Base-by-base conservation (phyloP, 1,140 invertebrate species). In the Penaeus vannamei region DNA sequence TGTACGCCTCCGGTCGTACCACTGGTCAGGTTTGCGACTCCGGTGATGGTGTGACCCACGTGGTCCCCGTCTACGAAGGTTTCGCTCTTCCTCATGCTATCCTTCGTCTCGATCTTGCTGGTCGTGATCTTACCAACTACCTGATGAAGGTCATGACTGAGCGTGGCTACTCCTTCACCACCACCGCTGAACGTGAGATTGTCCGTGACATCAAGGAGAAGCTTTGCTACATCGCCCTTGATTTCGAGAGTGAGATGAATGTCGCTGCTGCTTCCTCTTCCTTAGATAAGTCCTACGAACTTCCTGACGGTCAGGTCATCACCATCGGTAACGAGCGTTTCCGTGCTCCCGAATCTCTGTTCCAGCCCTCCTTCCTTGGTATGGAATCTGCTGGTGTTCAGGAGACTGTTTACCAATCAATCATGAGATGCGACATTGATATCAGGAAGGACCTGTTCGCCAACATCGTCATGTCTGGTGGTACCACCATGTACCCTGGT, bases 361-460 rank as follows among this genome's bases (percentile, higher is more conserved):
- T 76, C 72, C 72, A 76, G 12, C 72, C 72, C 32, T 76, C 72
- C 23, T 76, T 76, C 72, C 72, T 76, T 76, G 72, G 72, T 29
- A 76, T 76, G 72, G 72, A 76, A 76, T 76, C 72, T 76, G 72
- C 72, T 76, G 72, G 72, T 76, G 72, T 76, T 76, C 72, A 76
- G 53, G 53, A 53, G 14, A 53, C 53, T 53, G 53, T 53, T 0
- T 53, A 53, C 53, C 53, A 53, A 53, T 53, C 53, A 14, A 97
- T 97, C 94, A 97, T 97, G 96, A 94, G 94, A 91, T 94, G 94
- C 90, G 94, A 94, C 89, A 92, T 93, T 81, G 93, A 93, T 84
- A 93, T 93, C 90, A 93, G 94, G 92, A 95, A 95, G 95, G 97
- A 98, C 94, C 94, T 98, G 94, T 98, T 98, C 93, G 96, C 97